These are phyloP conservation scores for Diadumene lineata DNA, from an alignment of 92 coral and sea anemone species.

Conservation along the genomic window DNA sequence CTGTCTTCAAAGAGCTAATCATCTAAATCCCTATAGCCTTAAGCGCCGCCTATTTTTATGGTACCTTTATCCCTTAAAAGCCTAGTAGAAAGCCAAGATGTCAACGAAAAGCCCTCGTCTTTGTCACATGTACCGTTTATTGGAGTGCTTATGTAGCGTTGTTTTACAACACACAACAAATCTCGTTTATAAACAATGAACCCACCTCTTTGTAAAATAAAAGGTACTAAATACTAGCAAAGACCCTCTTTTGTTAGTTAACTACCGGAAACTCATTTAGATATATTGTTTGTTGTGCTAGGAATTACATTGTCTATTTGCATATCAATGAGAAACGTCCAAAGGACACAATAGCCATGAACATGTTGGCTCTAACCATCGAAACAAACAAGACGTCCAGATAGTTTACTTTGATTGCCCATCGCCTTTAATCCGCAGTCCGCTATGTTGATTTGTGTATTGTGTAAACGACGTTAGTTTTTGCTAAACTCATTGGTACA, in stretches of 20 bases:
- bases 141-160: constrained; percentile 20
- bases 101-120: constrained; percentile 2
- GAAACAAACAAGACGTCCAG: background rate
- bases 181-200: constrained; percentile 26
- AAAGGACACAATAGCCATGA: constrained; percentile 2
- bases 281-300: constrained; percentile 52
- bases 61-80: constrained; percentile 21
- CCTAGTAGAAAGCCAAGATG: constrained; percentile 20
- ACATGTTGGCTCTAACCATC: background rate
- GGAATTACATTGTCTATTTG: constrained; percentile 20
- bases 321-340: constrained; percentile 40
- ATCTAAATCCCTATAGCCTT: background rate
- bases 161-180: constrained; percentile 38
- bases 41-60: constrained; percentile 21
- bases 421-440: background rate
- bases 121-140: constrained; percentile 10
- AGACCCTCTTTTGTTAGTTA: constrained; percentile 38
- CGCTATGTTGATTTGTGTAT: background rate
- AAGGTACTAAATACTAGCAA: constrained; percentile 15
- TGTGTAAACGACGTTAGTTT: background rate
- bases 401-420: background rate
- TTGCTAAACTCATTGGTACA: background rate
- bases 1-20: background rate
- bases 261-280: constrained; percentile 49
- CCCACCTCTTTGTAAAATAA: constrained; percentile 35